Conservation (phyloP, 2,888 invertebrate genomes). For the Acleris holmiana region DNA sequence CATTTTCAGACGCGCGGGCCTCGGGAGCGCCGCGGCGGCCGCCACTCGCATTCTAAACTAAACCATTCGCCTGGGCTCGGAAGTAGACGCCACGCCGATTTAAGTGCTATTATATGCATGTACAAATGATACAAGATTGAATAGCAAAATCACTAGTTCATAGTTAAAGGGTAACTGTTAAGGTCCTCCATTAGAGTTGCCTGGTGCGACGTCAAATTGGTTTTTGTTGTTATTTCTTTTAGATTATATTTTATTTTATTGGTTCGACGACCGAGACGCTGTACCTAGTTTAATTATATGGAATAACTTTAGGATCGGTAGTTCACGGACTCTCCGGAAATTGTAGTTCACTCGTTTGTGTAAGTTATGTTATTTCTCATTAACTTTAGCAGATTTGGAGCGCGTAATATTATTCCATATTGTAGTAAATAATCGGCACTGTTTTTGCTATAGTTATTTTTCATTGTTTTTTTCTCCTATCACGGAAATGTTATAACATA, state of each 20-base stretch:
- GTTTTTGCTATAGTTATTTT: constrained; percentile 77
- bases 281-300: constrained; percentile 63
- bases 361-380: constrained; percentile 34
- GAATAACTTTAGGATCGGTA: constrained; percentile 46
- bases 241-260: constrained; percentile 77
- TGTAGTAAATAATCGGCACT: constrained; percentile 76
- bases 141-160: constrained; percentile 74
- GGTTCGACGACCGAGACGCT: constrained; percentile 69
- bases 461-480: constrained; percentile 68
- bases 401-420: constrained; percentile 48
- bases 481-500: constrained; percentile 70
- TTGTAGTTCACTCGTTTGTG: constrained; percentile 52
- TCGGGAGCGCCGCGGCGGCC: constrained; percentile 9
- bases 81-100: constrained; percentile 61
- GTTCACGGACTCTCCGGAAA: constrained; percentile 14
- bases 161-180: constrained; percentile 55
- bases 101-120: constrained; percentile 78
- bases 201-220: constrained; percentile 60
- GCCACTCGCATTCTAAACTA: constrained; percentile 66
- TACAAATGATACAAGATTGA: constrained; percentile 76
- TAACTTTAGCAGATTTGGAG: constrained; percentile 32
- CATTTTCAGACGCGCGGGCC: not conserved
- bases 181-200: constrained; percentile 52
- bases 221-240: constrained; percentile 77
- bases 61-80: constrained; percentile 62